Base-by-base conservation (phyloP, 2,888 invertebrate genomes). In the Villa cingulata region DNA sequence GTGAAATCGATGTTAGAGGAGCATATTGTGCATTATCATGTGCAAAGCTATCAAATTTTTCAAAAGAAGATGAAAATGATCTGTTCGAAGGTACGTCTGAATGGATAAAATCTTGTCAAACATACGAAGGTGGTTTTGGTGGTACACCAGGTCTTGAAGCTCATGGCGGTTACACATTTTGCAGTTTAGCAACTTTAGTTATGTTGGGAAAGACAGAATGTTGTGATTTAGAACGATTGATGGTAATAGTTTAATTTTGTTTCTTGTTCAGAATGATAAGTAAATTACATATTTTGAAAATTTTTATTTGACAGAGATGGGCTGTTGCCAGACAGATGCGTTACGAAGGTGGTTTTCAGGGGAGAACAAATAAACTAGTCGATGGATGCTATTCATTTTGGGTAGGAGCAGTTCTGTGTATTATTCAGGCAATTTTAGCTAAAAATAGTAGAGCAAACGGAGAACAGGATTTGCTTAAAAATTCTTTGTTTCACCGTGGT, bases 331-430 rank as follows among this genome's bases (percentile, higher is more conserved):
- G 88, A 45, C 97, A 98, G 71, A 95, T 95, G 91, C 73, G 76
- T 51, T 78, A 83, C 54, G 97, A 97, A 70, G 97, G 97, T 29
- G 98, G 97, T 9, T 98, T 98, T 65, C 86, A 92, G 73, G 97
- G 97, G 1, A 77, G 97, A 60, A 95, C 97, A 2, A 97, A 98
- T 70, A 98, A 98, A 71, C 73, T 98, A 54, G 97, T 99, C 1
- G 98, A 98, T 74, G 90, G 90, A 4, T 98, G 98, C 68, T 98
- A 98, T 66, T 95, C 95, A 0, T 99, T 96, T 72, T 99, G 98
- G 98, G 94, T 94, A 71, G 95, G 94, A 27, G 95, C 88, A 43
- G 78, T 84, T 40, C 86, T 96, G 64, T 89, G 92, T 18, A 76
- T 96, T 40, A 75, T 95, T 39, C 86, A 91, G 65, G 79, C 80